A percentile compares a stretch with the other conserved stretches of the same genome.
Conservation (phyloP, 2,888 invertebrate species). For the Chironomus riparius region DNA sequence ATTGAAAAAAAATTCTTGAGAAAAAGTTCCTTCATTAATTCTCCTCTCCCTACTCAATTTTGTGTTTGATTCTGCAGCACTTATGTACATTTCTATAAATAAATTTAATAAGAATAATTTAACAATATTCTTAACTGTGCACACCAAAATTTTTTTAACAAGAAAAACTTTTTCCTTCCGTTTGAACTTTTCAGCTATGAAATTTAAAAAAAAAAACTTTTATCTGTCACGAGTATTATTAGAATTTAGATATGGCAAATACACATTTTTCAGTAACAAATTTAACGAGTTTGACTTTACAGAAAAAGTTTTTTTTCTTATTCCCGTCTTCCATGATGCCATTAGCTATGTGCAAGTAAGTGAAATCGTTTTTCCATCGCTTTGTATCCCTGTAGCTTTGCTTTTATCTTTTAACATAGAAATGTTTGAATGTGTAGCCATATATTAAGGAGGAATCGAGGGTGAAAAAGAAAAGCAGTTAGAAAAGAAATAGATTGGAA, state of each 20-base stretch:
- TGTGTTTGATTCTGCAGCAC: not conserved
- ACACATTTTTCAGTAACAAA: not conserved
- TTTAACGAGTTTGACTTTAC: not conserved
- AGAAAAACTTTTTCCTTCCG: not conserved
- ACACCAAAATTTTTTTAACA: too few species aligned
- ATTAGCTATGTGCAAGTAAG: not conserved
- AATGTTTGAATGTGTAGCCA: too few species aligned
- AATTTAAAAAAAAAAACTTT: not conserved
- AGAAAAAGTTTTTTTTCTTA: not conserved
- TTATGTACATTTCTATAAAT: not conserved
- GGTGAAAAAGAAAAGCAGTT: too few species aligned
- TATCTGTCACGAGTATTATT: not conserved
- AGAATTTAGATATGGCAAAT: not conserved
- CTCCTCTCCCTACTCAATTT: not conserved
- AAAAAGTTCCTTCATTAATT: too few species aligned
- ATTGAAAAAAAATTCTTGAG: too few species aligned
- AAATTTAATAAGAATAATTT: not conserved
- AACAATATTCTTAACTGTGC: not conserved
- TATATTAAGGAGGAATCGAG: too few species aligned
- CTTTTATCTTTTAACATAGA: too few species aligned
- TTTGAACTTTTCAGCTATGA: not conserved
- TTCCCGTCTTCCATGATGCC: not conserved
- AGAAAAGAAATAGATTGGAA: too few species aligned
- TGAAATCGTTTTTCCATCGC: not conserved
- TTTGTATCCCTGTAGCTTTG: not conserved